Conservation (phyloP, 2,888 invertebrate species). For the Machimus atricapillus region DNA sequence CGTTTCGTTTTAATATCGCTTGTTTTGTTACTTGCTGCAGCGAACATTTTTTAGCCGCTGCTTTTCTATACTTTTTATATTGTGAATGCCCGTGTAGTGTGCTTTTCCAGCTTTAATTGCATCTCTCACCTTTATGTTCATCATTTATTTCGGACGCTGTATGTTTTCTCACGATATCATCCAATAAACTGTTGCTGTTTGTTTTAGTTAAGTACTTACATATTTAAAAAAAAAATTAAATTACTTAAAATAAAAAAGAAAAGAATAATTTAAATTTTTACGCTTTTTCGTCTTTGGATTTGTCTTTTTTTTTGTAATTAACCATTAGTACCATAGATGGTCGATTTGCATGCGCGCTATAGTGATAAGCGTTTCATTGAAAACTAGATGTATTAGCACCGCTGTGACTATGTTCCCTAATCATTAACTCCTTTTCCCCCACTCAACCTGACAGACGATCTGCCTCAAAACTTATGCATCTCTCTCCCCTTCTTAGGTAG, state of each 20-base stretch:
- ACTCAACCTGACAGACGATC: neutral
- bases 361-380: neutral
- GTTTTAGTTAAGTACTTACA: neutral
- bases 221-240: neutral
- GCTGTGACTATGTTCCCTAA: neutral
- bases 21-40: neutral
- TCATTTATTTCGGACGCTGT: neutral
- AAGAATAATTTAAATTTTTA: neutral
- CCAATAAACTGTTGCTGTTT: neutral
- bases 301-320: neutral
- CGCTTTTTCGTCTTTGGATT: neutral
- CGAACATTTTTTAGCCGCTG: neutral
- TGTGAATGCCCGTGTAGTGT: slow-evolving; percentile 22
- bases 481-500: slow-evolving; percentile 45
- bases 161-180: neutral
- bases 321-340: neutral
- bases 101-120: neutral
- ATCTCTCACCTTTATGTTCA: neutral
- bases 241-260: neutral
- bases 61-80: neutral
- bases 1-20: neutral
- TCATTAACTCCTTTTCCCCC: neutral
- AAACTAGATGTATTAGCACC: neutral
- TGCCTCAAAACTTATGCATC: slow-evolving; percentile 12
- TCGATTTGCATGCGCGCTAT: neutral